Evolutionary conservation across 2,113 vertebrate species (phyloP), one percentile per base, ranked within the genome.

Genomic region (Mystacornis crossleyi): DNA sequence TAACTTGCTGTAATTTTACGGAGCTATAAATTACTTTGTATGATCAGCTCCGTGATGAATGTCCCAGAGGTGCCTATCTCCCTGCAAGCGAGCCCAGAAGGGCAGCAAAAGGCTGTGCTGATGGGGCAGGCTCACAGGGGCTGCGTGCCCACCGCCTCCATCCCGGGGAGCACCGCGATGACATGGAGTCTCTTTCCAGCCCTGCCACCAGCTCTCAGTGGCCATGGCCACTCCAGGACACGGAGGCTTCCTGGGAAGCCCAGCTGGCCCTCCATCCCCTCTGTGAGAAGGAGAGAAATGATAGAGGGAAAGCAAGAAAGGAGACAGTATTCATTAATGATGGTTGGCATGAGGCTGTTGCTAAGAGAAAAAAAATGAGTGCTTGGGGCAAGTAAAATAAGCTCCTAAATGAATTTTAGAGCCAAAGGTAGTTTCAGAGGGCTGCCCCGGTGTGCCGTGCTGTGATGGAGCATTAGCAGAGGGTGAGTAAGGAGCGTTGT

Each of bases 101-200:
- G 4, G 2, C 36, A 10, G 24, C 5, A 1, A 7, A 10, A 1
- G 3, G 12, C 60, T 16, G 73, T 1, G 4, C 69, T 0, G 9
- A 0, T 0, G 10, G 40, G 29, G 24, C 2, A 4, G 36, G 43
- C 45, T 58, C 29, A 3, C 18, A 0, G 20, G 23, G 53, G 48
- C 34, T 3, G 3, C 4, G 18, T 36, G 40, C 61, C 64, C 9
- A 5, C 21, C 0, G 2, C n/a, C 64, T 9, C 7, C 1, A 0
- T 3, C 2, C 28, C 7, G 0, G 3, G n/a, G 43, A 14, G 45
- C n/a, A 5, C 6, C 2, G 11, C 1, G 1, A 29, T 4, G 25
- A 3, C 5, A 2, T 8, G 18, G 16, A 17, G 15, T 31, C 28
- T 1, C 42, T 21, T 17, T 10, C 18, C 53, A 18, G 40, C 54